A percentile compares a stretch with the other conserved stretches of the same genome.
These are phyloP conservation scores for Marcusenius ussheri DNA, from an alignment of 2,113 vertebrate genomes.

Conservation along the genomic window DNA sequence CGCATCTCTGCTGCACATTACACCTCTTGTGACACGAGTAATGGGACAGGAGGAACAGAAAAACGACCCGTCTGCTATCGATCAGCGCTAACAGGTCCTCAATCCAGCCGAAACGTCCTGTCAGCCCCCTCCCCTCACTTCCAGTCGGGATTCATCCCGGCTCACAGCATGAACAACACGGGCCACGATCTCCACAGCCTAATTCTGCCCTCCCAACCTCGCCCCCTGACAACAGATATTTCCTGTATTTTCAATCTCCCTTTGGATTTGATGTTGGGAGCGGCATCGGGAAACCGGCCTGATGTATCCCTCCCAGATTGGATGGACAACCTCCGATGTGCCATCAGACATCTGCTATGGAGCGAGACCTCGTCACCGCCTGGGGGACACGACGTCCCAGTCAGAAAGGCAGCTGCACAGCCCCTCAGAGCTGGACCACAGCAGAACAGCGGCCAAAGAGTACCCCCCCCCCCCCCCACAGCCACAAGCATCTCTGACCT, in stretches of 20 bases:
- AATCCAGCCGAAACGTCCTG: not conserved
- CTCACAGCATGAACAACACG: too few species aligned
- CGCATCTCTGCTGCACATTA: not conserved
- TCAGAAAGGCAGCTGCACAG: not conserved
- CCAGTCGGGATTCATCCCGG: not conserved
- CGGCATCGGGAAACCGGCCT: not conserved
- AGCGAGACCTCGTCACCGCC: too few species aligned
- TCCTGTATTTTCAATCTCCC: conserved; percentile 14
- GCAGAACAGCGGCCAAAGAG: not conserved
- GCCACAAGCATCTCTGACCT: not conserved
- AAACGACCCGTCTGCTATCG: not conserved
- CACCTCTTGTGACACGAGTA: not conserved
- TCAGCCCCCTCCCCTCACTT: not conserved
- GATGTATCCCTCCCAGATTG: not conserved
- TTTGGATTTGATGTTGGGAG: conserved; percentile 27
- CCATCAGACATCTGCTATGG: too few species aligned
- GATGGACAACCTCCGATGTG: not conserved
- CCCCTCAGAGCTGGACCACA: not conserved
- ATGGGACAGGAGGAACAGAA: not conserved
- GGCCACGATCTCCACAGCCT: not conserved
- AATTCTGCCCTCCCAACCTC: not conserved
- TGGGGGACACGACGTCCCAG: too few species aligned
- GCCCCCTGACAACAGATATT: conserved; percentile 27
- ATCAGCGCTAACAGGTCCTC: not conserved
- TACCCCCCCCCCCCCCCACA: not conserved